Conservation (phyloP, 2,113 vertebrate species). For the Porphyrio hochstetteri region DNA sequence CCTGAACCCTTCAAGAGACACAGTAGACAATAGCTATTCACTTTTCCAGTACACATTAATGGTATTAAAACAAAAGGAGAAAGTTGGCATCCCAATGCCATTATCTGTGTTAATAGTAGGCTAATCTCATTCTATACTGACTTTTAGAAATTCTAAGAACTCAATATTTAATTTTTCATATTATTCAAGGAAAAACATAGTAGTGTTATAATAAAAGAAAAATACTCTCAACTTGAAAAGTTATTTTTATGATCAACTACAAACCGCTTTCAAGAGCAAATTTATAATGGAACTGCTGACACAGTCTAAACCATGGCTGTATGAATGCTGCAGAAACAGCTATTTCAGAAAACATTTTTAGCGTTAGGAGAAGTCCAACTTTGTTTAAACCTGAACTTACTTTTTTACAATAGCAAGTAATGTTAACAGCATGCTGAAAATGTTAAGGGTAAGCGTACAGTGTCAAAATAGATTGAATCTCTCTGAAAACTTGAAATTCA, state of each 20-base stretch:
- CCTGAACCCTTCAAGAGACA: background rate
- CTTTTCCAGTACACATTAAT: background rate
- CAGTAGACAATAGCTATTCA: background rate
- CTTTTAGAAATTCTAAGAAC: background rate
- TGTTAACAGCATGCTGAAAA: conserved; percentile 77
- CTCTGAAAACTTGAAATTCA: conserved; percentile 77
- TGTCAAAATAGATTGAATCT: conserved; percentile 79
- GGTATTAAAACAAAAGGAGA: background rate
- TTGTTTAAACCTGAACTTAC: conserved; percentile 70
- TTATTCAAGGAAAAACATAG: background rate
- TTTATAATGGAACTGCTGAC: conserved; percentile 71
- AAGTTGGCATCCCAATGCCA: background rate
- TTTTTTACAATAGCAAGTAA: conserved; percentile 74
- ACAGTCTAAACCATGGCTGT: conserved; percentile 38
- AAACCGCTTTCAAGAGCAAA: conserved; percentile 42
- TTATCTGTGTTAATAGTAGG: background rate
- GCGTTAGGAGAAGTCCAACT: conserved; percentile 62
- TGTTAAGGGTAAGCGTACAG: conserved; percentile 75
- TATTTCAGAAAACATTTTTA: conserved; percentile 74
- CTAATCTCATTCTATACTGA: background rate
- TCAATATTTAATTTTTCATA: background rate
- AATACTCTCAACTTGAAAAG: background rate
- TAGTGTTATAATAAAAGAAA: background rate
- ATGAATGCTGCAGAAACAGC: conserved; percentile 52
- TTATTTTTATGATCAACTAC: conserved; percentile 62